These are phyloP conservation scores for Toxonevra muliebris DNA, from an alignment of 2,888 invertebrate genomes.

Conservation along the genomic window DNA sequence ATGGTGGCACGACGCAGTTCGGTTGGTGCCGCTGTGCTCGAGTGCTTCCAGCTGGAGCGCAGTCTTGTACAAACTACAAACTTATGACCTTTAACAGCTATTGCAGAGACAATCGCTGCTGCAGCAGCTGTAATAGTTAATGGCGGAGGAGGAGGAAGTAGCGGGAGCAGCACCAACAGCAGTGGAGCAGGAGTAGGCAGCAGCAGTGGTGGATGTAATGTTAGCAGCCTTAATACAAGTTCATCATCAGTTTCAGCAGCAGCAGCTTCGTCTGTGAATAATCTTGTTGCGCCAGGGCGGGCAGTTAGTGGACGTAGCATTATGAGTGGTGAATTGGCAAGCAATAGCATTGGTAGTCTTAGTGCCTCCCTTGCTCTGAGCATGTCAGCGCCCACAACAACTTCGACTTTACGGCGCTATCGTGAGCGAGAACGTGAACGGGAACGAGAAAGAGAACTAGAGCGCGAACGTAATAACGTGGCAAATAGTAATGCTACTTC, in stretches of 20 bases:
- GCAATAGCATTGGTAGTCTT: constrained; percentile 35
- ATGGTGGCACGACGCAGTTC: constrained; percentile 74
- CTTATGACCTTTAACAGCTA: constrained; percentile 64
- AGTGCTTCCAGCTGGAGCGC: constrained; percentile 71
- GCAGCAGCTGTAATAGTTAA: constrained; percentile 43
- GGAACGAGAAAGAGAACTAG: constrained; percentile 23
- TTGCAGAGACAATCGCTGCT: constrained; percentile 58
- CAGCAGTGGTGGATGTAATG: constrained; percentile 24
- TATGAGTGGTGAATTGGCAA: constrained; percentile 40
- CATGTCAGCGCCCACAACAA: constrained; percentile 59
- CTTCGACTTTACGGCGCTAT: constrained; percentile 54
- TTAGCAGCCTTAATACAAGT: constrained; percentile 23
- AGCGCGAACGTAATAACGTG: constrained; percentile 30
- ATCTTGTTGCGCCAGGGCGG: constrained; percentile 53
- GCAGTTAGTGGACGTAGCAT: constrained; percentile 48
- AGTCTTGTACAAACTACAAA: constrained; percentile 65
- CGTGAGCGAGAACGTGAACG: constrained; percentile 39
- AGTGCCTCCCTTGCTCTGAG: constrained; percentile 49
- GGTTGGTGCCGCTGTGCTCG: constrained; percentile 73
- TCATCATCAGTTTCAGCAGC: constrained; percentile 34
- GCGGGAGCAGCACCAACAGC: constrained; percentile 34
- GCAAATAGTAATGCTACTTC: constrained; percentile 23
- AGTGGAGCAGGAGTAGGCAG: constrained; percentile 40
- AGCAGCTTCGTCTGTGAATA: constrained; percentile 38
- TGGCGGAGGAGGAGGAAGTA: constrained; percentile 33